Evolutionary conservation across 2,888 invertebrate species (phyloP), one percentile per base, ranked within the genome.

Genomic region (Phania funesta): DNA sequence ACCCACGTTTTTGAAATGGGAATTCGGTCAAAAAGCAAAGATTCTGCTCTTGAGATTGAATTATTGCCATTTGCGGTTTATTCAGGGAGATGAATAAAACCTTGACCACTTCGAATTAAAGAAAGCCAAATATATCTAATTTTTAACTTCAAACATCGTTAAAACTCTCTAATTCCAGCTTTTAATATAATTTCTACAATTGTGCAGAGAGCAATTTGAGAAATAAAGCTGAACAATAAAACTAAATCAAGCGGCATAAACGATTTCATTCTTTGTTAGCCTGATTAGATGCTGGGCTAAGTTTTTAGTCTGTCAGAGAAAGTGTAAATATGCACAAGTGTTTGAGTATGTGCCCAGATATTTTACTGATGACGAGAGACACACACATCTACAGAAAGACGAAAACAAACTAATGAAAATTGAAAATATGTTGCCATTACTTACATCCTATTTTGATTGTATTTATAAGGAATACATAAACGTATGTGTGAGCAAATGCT

Each of bases 371-470:
- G 67, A n/a, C n/a, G n/a, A 62, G 22, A 52, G 26, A 6, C 20
- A 60, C 22, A 52, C 32, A 52, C 41, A 52, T 44, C 9, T 32
- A 38, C 24, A 48, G 24, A 20, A 24, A 24, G 41, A 35, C 13
- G 35, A 48, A n/a, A 46, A 29, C 32, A 70, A 46, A 44, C 46
- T 70, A 62, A 77, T 77, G 77, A 77, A 77, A 77, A 54, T 64
- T 70, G 62, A 70, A 68, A 77, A 77, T 77, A 62, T 77, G 62
- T 77, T 77, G 62, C 62, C 77, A 70, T 52, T 26, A 77, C n/a
- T 58, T 70, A 9, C 41, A 46, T 26, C n/a, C 32, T 64, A 6
- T 54, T 70, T 24, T 70, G 35, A 54, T 54, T 46, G n/a, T 54
- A 54, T 50, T 68, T 52, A 7, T 26, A 26, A 22, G 13, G 3